Evolutionary conservation across 2,113 vertebrate genomes (phyloP).

Genomic region (Irena cyanogastra): DNA sequence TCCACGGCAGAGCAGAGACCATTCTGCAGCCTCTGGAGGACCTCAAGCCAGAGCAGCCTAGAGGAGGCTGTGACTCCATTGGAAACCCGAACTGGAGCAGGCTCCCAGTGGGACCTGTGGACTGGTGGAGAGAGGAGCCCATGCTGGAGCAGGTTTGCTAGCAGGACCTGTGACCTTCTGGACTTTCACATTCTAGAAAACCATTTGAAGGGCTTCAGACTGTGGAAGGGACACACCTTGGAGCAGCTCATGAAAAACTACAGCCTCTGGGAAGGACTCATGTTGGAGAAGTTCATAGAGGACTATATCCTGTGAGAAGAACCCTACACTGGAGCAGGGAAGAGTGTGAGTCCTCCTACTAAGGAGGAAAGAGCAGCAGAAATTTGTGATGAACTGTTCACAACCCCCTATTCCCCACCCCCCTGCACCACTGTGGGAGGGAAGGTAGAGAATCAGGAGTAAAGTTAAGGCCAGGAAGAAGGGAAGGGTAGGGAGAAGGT

Average conservation of each 20-base stretch:
- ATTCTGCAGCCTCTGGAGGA: background rate
- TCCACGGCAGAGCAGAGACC: background rate
- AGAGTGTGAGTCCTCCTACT: background rate
- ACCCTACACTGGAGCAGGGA: background rate
- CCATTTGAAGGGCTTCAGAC: background rate
- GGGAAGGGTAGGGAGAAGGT: background rate
- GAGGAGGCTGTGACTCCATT: background rate
- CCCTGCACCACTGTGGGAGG: background rate
- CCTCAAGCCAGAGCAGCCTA: too few species aligned
- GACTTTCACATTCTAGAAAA: background rate
- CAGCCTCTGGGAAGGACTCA: background rate
- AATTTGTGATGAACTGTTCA: background rate
- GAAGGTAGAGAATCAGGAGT: background rate
- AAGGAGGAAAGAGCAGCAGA: background rate
- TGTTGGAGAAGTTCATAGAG: background rate
- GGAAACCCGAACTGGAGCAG: background rate
- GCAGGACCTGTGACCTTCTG: background rate
- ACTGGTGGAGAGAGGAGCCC: background rate
- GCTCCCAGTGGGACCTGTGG: accelerated
- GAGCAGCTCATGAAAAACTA: background rate
- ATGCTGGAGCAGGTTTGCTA: background rate
- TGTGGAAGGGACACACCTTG: accelerated
- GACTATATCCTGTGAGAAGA: background rate
- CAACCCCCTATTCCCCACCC: background rate
- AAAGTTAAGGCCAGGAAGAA: background rate